A percentile compares a stretch with the other conserved stretches of the same genome.
Conservation (phyloP, 2,113 vertebrate species). For the Oxyura jamaicensis region DNA sequence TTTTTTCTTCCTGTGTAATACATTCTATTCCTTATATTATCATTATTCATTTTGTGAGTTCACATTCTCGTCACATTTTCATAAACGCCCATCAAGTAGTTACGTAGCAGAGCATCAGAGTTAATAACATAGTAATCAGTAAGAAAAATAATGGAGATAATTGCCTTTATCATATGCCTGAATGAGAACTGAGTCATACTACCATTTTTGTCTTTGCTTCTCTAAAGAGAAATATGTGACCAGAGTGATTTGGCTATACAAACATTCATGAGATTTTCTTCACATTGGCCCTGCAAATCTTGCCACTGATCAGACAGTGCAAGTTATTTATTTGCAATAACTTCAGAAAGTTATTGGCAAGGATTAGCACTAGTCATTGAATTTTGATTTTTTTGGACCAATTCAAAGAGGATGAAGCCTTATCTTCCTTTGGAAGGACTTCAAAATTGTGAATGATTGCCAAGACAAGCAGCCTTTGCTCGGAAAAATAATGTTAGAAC, state of each 20-base stretch:
- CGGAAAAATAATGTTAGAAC: conserved; percentile 62
- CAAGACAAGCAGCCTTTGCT: conserved; percentile 56
- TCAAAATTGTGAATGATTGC: conserved; percentile 28
- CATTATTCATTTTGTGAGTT: neutral
- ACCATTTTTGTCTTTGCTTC: neutral
- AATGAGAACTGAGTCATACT: neutral
- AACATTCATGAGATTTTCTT: neutral
- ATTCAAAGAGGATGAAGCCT: conserved; percentile 5
- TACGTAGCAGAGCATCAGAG: neutral
- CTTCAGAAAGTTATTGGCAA: neutral
- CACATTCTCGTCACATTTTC: neutral
- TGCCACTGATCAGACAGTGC: neutral
- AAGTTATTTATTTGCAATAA: neutral
- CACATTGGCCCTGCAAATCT: neutral
- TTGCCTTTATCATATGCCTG: too few relatives aligned
- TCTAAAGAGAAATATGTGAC: neutral
- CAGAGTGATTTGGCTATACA: neutral
- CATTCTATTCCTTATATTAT: neutral
- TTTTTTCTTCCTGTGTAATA: neutral
- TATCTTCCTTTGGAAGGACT: conserved; percentile 17
- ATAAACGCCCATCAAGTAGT: neutral
- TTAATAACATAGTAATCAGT: too few relatives aligned
- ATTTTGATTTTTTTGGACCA: neutral
- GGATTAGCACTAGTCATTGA: neutral
- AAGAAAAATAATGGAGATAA: neutral